Evolutionary conservation across 2,113 vertebrate genomes (phyloP).

Genomic region (Osmerus mordax): DNA sequence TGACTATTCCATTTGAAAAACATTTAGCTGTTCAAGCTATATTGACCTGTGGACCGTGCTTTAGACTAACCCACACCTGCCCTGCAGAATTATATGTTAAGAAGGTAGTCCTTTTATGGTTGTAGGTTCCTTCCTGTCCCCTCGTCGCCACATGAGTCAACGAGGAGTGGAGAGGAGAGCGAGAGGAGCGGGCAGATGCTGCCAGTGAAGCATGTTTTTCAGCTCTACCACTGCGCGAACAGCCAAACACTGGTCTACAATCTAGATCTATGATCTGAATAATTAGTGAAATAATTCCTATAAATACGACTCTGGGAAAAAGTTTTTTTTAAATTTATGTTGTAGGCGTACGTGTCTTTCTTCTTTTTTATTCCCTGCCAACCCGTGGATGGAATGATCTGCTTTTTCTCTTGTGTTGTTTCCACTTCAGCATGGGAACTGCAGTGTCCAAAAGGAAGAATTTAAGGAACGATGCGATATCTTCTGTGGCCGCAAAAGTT

Average conservation of each 20-base stretch:
- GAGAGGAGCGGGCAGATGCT: conserved; percentile 12
- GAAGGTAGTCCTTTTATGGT: conserved; percentile 55
- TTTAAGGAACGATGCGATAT: conserved; percentile 88
- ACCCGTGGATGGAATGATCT: conserved; percentile 61
- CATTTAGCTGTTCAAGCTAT: too few relatives aligned
- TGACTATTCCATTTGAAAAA: too few relatives aligned
- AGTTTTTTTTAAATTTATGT: neutral
- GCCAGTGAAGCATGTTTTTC: conserved; percentile 1
- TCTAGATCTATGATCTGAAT: neutral
- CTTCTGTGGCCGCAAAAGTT: conserved; percentile 93
- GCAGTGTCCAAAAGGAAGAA: conserved; percentile 91
- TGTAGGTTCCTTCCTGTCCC: conserved; percentile 51
- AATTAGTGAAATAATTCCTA: neutral
- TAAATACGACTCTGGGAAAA: neutral
- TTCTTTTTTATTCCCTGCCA: neutral
- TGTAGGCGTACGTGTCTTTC: neutral
- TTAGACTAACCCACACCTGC: conserved; percentile 24
- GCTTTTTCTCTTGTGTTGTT: conserved; percentile 46
- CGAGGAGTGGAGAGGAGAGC: conserved; percentile 20
- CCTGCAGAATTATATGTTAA: neutral
- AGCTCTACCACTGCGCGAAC: neutral
- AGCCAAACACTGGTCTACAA: neutral
- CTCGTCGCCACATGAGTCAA: conserved; percentile 22
- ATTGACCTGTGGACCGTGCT: neutral
- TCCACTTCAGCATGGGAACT: conserved; percentile 86